Base-by-base conservation (phyloP, 2,113 vertebrate species). In the Sula dactylatra region DNA sequence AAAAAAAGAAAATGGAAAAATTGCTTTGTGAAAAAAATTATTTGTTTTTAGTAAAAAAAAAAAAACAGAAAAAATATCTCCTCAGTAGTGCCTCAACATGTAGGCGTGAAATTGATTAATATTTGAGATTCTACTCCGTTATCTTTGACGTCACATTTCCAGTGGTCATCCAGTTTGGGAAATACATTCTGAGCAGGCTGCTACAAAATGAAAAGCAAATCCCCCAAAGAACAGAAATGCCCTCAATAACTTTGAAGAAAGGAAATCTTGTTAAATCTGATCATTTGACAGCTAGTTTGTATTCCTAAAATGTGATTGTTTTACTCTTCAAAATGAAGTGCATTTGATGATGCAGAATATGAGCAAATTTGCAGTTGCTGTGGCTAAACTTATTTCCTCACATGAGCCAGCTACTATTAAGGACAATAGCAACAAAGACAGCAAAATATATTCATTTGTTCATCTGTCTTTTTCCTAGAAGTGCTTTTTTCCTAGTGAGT, bases 401-500 rank as follows among this genome's bases (percentile, higher is more conserved):
- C 4, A n/a, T 25, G 7, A 50, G 2, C 3, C 15, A 64, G 7
- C 8, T 69, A 27, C 49, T 67, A 72, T 31, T 26, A 64, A 61
- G 16, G 81, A 25, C 5, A 55, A 31, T 21, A 56, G 36, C 7
- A 82, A 58, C 2, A 65, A 54, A 27, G 20, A 29, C n/a, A 45
- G 26, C 3, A 65, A 73, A 24, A 42, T 29, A 25, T 17, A 45
- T 44, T 62, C 1, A 45, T 76, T 85, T 36, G 2, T 32, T 34
- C 2, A 32, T 52, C 6, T 81, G 2, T 7, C 3, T 1, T 61
- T 83, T 83, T 42, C 25, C 27, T 55, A 32, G 1, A 76, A 76
- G n/a, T 25, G 1, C 1, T 22, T 17, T 82, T 52, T 72, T 24
- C 55, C 16, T n/a, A 7, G 0, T 26, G 3, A 38, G 3, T 55